phyloP scores from a whole-genome alignment of 2,113 vertebrate genomes.

The Brachyhypopomus occidentalis region DNA sequence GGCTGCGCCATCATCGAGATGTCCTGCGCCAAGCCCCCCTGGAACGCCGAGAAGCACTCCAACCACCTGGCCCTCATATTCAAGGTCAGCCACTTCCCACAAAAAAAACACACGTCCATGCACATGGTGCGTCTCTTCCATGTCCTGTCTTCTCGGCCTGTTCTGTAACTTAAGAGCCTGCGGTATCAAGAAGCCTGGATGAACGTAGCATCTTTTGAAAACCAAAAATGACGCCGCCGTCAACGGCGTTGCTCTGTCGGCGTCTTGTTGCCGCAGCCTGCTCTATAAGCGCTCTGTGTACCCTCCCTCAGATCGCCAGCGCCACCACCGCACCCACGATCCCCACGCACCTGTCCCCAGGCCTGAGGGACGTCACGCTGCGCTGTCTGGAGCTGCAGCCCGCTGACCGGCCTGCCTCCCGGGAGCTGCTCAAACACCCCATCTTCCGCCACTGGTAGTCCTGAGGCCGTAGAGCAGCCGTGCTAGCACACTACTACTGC shows the following conservation, averaged over 20 bases:
- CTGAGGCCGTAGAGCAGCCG: not conserved
- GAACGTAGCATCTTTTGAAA: too few species aligned
- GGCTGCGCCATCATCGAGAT: slow-evolving; percentile 91
- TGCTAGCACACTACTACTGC: slow-evolving; percentile 26
- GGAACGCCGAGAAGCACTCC: slow-evolving; percentile 91
- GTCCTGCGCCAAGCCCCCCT: slow-evolving; percentile 90
- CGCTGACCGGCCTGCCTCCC: slow-evolving; percentile 82
- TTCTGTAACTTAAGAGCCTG: not conserved
- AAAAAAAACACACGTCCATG: not conserved
- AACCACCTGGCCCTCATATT: slow-evolving; percentile 92
- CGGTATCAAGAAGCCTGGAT: too few species aligned
- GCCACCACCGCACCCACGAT: slow-evolving; percentile 86
- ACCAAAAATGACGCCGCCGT: too few species aligned
- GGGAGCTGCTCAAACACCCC: slow-evolving; percentile 88
- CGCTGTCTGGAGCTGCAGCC: slow-evolving; percentile 89
- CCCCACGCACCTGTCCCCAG: slow-evolving; percentile 83
- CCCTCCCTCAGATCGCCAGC: slow-evolving; percentile 80
- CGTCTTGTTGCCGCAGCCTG: not conserved
- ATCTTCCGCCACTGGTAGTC: slow-evolving; percentile 86
- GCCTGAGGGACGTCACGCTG: slow-evolving; percentile 85
- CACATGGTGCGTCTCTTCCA: not conserved
- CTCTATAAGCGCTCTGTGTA: not conserved
- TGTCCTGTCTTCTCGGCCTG: not conserved
- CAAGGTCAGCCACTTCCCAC: slow-evolving; percentile 74
- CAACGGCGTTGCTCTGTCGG: too few species aligned